Base-by-base conservation (phyloP, 2,888 invertebrate genomes). In the Drosophila paranaensis region DNA sequence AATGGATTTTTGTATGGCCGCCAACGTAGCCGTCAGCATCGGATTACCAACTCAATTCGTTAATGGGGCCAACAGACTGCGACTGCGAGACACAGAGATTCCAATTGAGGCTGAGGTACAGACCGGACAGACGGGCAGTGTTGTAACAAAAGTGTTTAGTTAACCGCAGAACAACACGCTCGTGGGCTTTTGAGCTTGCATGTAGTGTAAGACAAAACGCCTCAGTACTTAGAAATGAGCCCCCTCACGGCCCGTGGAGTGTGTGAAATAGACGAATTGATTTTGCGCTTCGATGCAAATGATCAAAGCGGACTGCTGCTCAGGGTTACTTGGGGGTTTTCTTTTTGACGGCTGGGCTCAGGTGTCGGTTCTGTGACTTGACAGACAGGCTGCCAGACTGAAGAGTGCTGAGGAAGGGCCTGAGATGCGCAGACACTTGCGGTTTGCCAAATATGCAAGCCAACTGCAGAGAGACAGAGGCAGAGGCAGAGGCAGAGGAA, bases 241-340 rank as follows among this genome's bases (percentile, higher is more conserved):
- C 53, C 8, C 37, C n/a, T 14, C 4, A 33, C 8, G 25, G 8
- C 39, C 37, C 30, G 51, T 25, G 48, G 66, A 74, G 78, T 76
- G 82, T 74, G 74, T 80, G 73, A 77, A 79, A 87, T 85, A 87
- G 82, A 85, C 75, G 85, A 87, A 87, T 89, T 87, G 87, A 85
- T 87, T 89, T 87, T 71, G 82, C 85, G 87, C 87, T 78, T 81
- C 71, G 76, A 68, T 84, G 87, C 81, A 82, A 81, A 89, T 89
- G 87, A 87, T 87, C 87, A 89, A 89, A 87, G 86, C 87, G 84
- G 74, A 42, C 45, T 61, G 45, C 51, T 56, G 63, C 65, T 57
- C 65, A 69, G 50, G 60, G 66, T 63, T 62, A 60, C 55, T 35
- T 53, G 53, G 42, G 43, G 56, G 72, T 68, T 43, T 57, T 40